Evolutionary conservation across 1,140 invertebrate species (phyloP), one percentile per base, ranked within the genome.

Genomic region (Drosophila melanogaster): DNA sequence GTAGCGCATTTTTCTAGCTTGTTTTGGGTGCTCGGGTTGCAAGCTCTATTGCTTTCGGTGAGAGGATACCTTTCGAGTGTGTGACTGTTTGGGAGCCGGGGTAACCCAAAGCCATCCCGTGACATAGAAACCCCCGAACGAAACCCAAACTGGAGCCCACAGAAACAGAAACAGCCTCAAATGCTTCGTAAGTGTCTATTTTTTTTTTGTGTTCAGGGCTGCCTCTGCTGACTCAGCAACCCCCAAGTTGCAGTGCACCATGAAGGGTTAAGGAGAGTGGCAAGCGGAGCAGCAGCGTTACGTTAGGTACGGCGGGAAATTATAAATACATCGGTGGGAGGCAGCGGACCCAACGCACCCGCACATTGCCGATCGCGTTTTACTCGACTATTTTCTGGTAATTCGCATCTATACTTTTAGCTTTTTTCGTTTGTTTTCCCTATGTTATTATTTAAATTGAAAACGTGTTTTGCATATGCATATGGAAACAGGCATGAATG

Each of bases 1-100:
- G 44, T 47, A 57, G 83, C 83, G 83, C 84, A 87, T 86, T 83
- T 87, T 87, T 87, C 66, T 75, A 87, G 61, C 66, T 89, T 87
- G 75, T 87, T 89, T 64, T 65, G 71, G 65, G 85, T 87, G 73
- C 87, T 83, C 61, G 67, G 71, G 76, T 87, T 87, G 75, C 83
- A 89, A 69, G 58, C 17, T 65, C 54, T 60, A 62, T 62, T 22
- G 15, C 40, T 15, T 24, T 10, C 10, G 10, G 30, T 56, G 75
- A 53, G 75, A 77, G 77, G 72, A 77, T 71, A 72, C 66, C 58
- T 62, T 30, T 33, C 38, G 58, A 14, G 40, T 47, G 44, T 40
- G 24, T 38, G 50, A n/a, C 37, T 51, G 44, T 38, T 55, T 46
- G 15, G 12, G 30, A 33, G 41, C 22, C 10, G 40, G 55, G 35